phyloP scores from a whole-genome alignment of 2,797 vertebrate genomes.

The Crenichthys baileyi region DNA sequence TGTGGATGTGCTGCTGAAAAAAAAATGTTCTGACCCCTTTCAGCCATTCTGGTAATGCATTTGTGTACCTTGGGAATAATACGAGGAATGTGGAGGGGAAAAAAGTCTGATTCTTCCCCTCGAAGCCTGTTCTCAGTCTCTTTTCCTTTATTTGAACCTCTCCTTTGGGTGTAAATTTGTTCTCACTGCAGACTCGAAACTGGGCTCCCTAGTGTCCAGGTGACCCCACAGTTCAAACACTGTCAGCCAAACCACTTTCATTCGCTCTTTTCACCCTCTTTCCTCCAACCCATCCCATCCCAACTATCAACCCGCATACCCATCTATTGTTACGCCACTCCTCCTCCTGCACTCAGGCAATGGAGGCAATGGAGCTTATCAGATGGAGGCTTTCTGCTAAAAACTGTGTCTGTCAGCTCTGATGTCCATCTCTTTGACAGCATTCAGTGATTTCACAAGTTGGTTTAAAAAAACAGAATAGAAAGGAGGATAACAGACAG shows the following conservation, averaged over 20 bases:
- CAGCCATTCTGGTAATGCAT: slow-evolving; percentile 63
- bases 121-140: slow-evolving; percentile 22
- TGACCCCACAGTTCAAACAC: slow-evolving; percentile 68
- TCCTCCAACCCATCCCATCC: background rate
- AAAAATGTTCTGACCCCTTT: slow-evolving; percentile 40
- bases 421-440: slow-evolving; percentile 56
- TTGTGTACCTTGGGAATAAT: slow-evolving; percentile 50
- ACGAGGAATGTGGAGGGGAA: slow-evolving; percentile 36
- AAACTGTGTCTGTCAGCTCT: slow-evolving; percentile 59
- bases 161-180: slow-evolving; percentile 32
- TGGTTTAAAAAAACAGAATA: slow-evolving; percentile 38
- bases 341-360: slow-evolving; percentile 32
- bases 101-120: slow-evolving; percentile 36
- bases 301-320: background rate
- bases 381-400: slow-evolving; percentile 54
- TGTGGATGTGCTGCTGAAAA: slow-evolving; percentile 34
- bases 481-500: slow-evolving; percentile 27
- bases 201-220: slow-evolving; percentile 40
- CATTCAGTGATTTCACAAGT: slow-evolving; percentile 53
- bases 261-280: slow-evolving; percentile 55
- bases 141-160: slow-evolving; percentile 43
- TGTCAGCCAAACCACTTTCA: slow-evolving; percentile 52
- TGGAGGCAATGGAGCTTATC: slow-evolving; percentile 49
- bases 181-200: slow-evolving; percentile 50
- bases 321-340: slow-evolving; percentile 19